Conservation (phyloP, 2,797 vertebrate species). For the Peromyscus aztecus region DNA sequence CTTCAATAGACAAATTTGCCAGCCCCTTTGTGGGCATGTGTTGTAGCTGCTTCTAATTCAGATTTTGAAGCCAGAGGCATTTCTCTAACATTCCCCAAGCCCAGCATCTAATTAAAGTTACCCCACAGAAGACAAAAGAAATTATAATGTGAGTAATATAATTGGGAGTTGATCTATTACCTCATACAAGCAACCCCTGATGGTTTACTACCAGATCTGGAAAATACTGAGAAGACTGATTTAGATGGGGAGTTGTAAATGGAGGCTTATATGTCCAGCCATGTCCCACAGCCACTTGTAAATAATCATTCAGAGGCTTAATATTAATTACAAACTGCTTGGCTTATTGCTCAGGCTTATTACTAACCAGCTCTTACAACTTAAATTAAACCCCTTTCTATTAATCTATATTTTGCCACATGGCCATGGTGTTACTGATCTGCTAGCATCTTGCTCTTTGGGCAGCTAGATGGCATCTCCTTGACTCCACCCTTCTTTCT, state of each 20-base stretch:
- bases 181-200: neutral
- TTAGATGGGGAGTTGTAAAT: neutral
- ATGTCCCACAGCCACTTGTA: no score
- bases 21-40: neutral
- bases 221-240: neutral
- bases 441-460: no score
- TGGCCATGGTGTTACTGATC: no score
- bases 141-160: neutral
- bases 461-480: no score
- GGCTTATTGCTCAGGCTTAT: no score
- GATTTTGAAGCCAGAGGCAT: neutral
- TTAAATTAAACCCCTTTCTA: no score
- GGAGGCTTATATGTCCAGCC: no score
- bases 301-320: no score
- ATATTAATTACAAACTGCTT: no score
- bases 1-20: neutral
- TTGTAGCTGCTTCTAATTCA: neutral
- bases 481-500: no score
- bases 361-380: no score
- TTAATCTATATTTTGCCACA: no score
- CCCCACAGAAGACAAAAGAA: constrained; percentile 17
- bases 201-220: neutral
- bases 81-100: neutral
- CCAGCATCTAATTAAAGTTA: neutral
- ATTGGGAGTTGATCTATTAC: neutral